A percentile compares a stretch with the other conserved stretches of the same genome.
phyloP scores from a whole-genome alignment of 1,140 invertebrate species.

The Zelostemma sp. region DNA sequence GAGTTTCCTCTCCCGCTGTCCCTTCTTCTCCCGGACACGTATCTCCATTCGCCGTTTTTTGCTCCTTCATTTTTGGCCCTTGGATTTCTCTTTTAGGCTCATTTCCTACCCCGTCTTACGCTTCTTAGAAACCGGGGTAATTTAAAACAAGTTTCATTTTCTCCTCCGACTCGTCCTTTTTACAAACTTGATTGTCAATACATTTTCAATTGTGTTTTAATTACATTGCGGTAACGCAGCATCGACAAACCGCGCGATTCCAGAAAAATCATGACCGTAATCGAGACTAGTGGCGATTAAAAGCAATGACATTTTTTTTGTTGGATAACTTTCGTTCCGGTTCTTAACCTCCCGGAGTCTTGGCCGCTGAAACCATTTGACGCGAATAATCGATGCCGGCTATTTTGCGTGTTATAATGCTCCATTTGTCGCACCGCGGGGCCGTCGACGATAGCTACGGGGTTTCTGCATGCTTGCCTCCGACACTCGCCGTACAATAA shows the following conservation, averaged over 20 bases:
- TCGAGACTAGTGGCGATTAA: conserved; percentile 3
- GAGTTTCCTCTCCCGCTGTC: neutral
- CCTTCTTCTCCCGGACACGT: neutral
- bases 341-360: neutral
- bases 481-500: too few species aligned
- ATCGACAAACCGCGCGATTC: neutral
- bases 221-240: neutral
- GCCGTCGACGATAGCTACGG: neutral
- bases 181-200: too few species aligned
- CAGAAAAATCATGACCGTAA: neutral
- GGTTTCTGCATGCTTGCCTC: neutral
- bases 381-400: conserved; percentile 39
- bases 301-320: neutral
- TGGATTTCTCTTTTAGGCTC: neutral
- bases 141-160: neutral
- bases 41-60: neutral
- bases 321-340: neutral
- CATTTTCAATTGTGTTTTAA: conserved; percentile 2
- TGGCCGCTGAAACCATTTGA: neutral
- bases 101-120: neutral
- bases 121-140: neutral
- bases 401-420: conserved; percentile 25
- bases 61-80: neutral
- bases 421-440: conserved; percentile 31
- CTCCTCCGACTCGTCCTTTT: neutral